phyloP scores from a whole-genome alignment of 35 echinoderm and acorn worm species.

The Diadema setosum region DNA sequence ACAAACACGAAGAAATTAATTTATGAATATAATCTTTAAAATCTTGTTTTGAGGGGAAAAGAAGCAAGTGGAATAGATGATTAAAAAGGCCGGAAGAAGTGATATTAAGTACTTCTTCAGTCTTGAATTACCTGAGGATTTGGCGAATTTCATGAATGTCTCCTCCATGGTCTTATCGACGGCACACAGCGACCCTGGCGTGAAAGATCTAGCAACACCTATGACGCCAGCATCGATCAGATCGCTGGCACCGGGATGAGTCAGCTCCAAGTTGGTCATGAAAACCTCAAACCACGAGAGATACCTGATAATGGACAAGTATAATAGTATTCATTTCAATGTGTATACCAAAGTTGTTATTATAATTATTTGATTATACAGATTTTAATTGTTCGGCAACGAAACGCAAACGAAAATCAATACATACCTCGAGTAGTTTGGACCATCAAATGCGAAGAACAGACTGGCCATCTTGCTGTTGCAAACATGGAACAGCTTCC shows the following conservation, averaged over 20 bases:
- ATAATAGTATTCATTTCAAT: too few species aligned
- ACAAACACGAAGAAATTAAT: neutral
- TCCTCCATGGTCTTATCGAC: too few species aligned
- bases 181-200: slow-evolving; percentile 15
- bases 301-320: too few species aligned
- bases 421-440: too few species aligned
- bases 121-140: slow-evolving; percentile 22
- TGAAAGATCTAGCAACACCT: slow-evolving; percentile 39
- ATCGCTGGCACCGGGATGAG: slow-evolving; percentile 42
- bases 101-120: neutral
- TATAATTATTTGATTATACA: too few species aligned
- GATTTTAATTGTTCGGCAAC: too few species aligned
- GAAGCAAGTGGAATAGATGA: neutral
- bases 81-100: neutral
- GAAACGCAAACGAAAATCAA: too few species aligned
- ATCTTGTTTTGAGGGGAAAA: neutral
- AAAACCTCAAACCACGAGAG: slow-evolving; percentile 37
- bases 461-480: too few species aligned
- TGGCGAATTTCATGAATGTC: slow-evolving; percentile 55
- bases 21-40: neutral
- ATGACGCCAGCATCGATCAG: slow-evolving; percentile 16
- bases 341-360: too few species aligned
- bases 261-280: slow-evolving; percentile 23
- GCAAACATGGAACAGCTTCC: too few species aligned
- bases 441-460: too few species aligned